These are phyloP conservation scores for Siniperca obscura DNA, from an alignment of 2,797 vertebrate genomes.

Conservation along the genomic window DNA sequence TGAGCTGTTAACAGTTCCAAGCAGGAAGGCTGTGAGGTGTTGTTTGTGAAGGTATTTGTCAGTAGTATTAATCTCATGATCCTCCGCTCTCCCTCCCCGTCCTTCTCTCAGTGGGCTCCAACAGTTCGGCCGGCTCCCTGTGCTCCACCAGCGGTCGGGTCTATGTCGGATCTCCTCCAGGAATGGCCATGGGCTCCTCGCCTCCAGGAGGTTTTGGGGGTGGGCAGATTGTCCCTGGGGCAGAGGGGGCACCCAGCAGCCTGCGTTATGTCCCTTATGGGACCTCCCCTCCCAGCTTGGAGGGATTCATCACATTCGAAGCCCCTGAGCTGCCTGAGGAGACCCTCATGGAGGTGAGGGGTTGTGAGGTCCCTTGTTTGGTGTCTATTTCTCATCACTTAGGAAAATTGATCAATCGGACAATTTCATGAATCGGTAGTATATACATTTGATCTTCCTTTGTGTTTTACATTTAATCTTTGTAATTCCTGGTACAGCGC, in stretches of 20 bases:
- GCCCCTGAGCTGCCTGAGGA: constrained; percentile 97
- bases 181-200: constrained; percentile 89
- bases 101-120: constrained; percentile 90
- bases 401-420: not conserved
- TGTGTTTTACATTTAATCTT: not conserved
- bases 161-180: constrained; percentile 92
- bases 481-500: constrained; percentile 79
- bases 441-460: not conserved
- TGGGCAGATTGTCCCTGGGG: constrained; percentile 47
- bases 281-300: constrained; percentile 94
- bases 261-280: constrained; percentile 95
- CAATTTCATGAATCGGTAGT: not conserved
- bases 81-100: not conserved
- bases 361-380: not conserved
- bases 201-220: constrained; percentile 84
- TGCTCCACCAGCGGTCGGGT: constrained; percentile 93
- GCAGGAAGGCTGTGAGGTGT: not conserved
- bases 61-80: not conserved
- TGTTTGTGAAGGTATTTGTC: not conserved
- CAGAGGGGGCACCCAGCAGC: constrained; percentile 90
- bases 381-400: not conserved
- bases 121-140: constrained; percentile 94
- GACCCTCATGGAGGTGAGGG: constrained; percentile 95
- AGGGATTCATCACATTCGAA: constrained; percentile 97
- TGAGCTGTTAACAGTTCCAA: not conserved